phyloP scores from a whole-genome alignment of 2,797 vertebrate species.

The Gymnocypris eckloni region DNA sequence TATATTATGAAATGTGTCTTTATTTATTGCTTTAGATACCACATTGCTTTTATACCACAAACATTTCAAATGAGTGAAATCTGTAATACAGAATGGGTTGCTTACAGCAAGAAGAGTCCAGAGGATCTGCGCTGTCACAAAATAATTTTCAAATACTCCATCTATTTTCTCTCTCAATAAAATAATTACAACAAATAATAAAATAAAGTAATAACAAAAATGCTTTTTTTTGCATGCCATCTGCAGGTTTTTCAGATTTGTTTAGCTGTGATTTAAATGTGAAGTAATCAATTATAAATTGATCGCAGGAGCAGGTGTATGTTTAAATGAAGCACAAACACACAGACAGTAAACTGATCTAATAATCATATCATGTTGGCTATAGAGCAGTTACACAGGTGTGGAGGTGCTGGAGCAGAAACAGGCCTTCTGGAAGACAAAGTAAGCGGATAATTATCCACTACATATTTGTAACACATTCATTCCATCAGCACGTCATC shows the following conservation, averaged over 20 bases:
- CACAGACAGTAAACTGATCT: too few relatives aligned
- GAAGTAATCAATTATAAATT: constrained; percentile 3
- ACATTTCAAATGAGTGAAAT: neutral
- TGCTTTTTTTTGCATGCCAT: neutral
- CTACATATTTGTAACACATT: constrained; percentile 1
- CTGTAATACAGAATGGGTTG: neutral
- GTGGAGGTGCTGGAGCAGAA: constrained; percentile 21
- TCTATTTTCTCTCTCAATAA: neutral
- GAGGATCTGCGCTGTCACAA: neutral
- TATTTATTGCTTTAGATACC: neutral
- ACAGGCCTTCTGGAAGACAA: constrained; percentile 18
- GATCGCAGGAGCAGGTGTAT: constrained; percentile 7
- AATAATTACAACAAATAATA: neutral
- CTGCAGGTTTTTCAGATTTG: neutral
- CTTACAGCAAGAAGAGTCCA: neutral
- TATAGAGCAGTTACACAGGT: constrained; percentile 30
- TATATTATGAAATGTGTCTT: neutral
- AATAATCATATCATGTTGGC: constrained; percentile 17
- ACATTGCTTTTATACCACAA: neutral
- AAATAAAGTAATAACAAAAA: neutral
- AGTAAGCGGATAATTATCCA: constrained; percentile 9
- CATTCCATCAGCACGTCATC: neutral
- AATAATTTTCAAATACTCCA: neutral
- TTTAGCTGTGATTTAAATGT: neutral
- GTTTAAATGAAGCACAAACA: neutral